Percentiles rank a stretch among this genome's conserved stretches.
phyloP scores from a whole-genome alignment of 2,888 invertebrate genomes.

The Nomada ferruginata region DNA sequence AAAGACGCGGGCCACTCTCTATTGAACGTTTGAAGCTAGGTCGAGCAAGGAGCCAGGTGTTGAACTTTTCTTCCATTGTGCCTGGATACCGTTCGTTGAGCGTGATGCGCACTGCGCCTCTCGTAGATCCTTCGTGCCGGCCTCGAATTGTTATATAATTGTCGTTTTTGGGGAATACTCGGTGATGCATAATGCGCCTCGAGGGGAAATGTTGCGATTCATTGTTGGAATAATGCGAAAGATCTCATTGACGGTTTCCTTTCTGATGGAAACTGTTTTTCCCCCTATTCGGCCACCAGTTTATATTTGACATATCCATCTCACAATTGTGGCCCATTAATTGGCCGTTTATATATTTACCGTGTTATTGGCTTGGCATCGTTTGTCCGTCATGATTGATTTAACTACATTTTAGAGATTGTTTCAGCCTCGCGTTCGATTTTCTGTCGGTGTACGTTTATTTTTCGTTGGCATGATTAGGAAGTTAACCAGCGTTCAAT shows the following conservation, averaged over 20 bases:
- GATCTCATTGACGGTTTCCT: not conserved
- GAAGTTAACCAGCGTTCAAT: too few relatives aligned
- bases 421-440: too few relatives aligned
- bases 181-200: not conserved
- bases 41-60: slow-evolving; percentile 62
- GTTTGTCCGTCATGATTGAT: too few relatives aligned
- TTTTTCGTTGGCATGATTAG: too few relatives aligned
- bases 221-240: not conserved
- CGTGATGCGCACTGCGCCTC: slow-evolving; percentile 9
- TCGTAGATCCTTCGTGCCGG: slow-evolving; percentile 1
- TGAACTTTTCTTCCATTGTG: slow-evolving; percentile 40
- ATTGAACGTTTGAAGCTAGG: slow-evolving; percentile 52
- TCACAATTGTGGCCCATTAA: too few relatives aligned
- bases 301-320: too few relatives aligned
- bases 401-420: too few relatives aligned
- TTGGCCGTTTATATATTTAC: too few relatives aligned
- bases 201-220: not conserved
- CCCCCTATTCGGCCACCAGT: too few relatives aligned
- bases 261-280: not conserved
- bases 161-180: slow-evolving; percentile 6
- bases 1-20: slow-evolving; percentile 49
- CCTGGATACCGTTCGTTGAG: not conserved
- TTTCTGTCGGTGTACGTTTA: too few relatives aligned
- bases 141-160: slow-evolving; percentile 1
- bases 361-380: too few relatives aligned